Evolutionary conservation across 2,888 invertebrate species (phyloP), one percentile per base, ranked within the genome.

Genomic region (Lacanobia oleracea): DNA sequence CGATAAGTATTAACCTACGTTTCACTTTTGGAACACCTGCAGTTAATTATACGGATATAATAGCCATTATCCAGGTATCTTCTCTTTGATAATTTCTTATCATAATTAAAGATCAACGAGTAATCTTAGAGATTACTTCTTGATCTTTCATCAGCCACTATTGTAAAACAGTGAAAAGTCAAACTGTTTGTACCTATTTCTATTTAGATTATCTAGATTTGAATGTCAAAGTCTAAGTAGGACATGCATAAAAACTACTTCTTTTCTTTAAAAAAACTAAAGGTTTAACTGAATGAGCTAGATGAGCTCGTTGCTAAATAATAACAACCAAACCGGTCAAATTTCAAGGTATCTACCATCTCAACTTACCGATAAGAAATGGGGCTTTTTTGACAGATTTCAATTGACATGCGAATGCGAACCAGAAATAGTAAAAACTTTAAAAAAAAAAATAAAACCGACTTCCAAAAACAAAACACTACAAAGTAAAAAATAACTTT

Each of bases 11-110:
- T 27, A 27, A 63, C 37, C 45, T 66, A 59, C 48, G 70, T 33
- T 68, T 50, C 27, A 60, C 33, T 61, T 43, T 23, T 70, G 72
- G 2, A 75, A 61, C 61, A 75, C 74, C 78, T 75, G 74, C 60
- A 78, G 33, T 33, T 54, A 27, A 70, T 50, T 50, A 67, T 33
- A 56, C 16, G 40, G 70, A 23, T 61, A 54, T 69, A 12, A 33
- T 56, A 27, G 21, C 37, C 50, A 66, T 16, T 23, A 73, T 18
- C 18, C 18, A 53, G 21, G 14, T 53, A 51, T 57, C 43, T 33
- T 59, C 23, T 57, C 23, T 33, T 40, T 69, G 74, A 77, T 77
- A 56, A 23, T 3, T 12, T 45, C 16, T 69, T 70, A 74, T 74
- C 74, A 6, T 77, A 51, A 67, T 77, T 48, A 59, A 12, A 54